Evolutionary conservation across 2,888 invertebrate genomes (phyloP).

Genomic region (Cephus rjabovi): DNA sequence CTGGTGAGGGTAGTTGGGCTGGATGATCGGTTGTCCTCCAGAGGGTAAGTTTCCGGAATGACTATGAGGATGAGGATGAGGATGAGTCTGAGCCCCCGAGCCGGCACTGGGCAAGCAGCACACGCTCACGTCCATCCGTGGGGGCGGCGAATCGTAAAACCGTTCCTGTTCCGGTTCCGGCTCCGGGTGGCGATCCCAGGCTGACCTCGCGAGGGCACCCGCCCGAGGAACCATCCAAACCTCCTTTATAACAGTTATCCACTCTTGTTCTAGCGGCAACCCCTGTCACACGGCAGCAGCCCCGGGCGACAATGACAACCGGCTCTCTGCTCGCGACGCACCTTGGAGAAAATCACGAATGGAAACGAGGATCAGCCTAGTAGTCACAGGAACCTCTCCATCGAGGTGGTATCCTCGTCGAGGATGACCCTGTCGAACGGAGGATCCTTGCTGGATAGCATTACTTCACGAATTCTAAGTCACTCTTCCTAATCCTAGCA

Average conservation of each 20-base stretch:
- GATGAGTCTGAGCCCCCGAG: constrained; percentile 55
- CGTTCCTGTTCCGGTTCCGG: constrained; percentile 53
- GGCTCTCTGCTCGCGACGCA: no score
- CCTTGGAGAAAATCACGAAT: no score
- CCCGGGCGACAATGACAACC: no score
- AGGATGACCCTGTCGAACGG: no score
- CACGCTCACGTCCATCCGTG: constrained; percentile 65
- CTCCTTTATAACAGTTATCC: not conserved
- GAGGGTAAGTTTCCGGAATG: constrained; percentile 49
- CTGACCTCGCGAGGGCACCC: constrained; percentile 53
- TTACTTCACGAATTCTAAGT: no score
- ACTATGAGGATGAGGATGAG: constrained; percentile 22
- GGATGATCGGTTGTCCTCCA: constrained; percentile 51
- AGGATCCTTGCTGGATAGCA: no score
- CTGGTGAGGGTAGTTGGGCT: constrained; percentile 52
- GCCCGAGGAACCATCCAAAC: constrained; percentile 46
- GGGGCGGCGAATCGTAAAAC: constrained; percentile 62
- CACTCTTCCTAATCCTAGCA: no score
- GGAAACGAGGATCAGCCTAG: no score
- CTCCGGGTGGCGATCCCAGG: constrained; percentile 53
- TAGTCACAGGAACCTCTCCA: no score
- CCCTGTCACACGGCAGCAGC: no score
- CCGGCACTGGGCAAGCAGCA: constrained; percentile 62
- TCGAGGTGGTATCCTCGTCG: no score
- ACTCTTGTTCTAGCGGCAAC: no score